Evolutionary conservation across 2,113 vertebrate species (phyloP), one percentile per base, ranked within the genome.

Genomic region (Gila orcuttii): DNA sequence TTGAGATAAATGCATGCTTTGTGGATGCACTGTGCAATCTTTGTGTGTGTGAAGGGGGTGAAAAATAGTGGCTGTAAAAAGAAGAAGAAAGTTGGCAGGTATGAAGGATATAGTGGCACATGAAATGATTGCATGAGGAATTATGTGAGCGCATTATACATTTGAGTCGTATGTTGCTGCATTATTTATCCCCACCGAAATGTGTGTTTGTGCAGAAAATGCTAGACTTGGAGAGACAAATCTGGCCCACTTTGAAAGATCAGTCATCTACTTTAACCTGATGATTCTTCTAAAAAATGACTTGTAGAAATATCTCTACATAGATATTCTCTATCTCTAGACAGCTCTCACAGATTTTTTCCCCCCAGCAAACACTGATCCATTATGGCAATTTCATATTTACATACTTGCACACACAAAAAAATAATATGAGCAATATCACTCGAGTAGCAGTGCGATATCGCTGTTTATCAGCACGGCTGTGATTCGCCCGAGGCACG

Each of bases 1-100:
- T n/a, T 17, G 60, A 87, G 85, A 90, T 86, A 90, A 90, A 89
- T 89, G 87, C 68, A 47, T 19, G 80, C 84, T 86, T 90, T 89
- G 89, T 90, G 76, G 68, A 88, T 36, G 74, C 71, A 78, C 74
- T 84, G 84, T 87, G 66, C 76, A 55, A 60, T 90, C 80, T 89
- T 47, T 84, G 81, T 86, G 50, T 79, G 42, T 79, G 42, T 66
- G 25, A 36, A 79, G 15, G 50, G 31, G 71, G 57, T 71, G n/a
- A 85, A 84, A 73, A 85, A 75, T 64, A 68, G 42, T 59, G 55
- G n/a, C 73, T 36, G 1, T 39, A 71, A 76, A 81, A 75, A 75
- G 7, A 17, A 36, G 6, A 9, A 55, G 31, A 36, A 69, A 36
- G 28, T 36, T 85, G 64, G 80, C 76, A 86, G 87, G 85, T 87